These are phyloP conservation scores for Philereme transversata DNA, from an alignment of 2,888 invertebrate genomes.

Conservation along the genomic window DNA sequence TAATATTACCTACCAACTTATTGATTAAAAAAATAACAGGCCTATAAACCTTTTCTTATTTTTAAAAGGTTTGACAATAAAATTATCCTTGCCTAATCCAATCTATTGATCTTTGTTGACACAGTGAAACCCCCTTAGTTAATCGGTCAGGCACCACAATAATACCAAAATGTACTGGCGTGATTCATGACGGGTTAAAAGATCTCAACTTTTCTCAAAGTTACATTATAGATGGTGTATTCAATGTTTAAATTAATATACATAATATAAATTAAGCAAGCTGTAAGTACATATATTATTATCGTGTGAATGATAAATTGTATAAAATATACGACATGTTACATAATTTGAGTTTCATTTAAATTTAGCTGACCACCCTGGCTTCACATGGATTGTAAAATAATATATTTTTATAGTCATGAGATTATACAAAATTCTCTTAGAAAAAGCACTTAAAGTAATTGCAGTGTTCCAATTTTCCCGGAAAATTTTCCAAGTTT, in stretches of 20 bases:
- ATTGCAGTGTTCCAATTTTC: too few species aligned
- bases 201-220: slow-evolving; percentile 61
- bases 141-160: too few species aligned
- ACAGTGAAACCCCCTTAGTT: background rate
- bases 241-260: slow-evolving; percentile 60
- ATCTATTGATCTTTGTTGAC: background rate
- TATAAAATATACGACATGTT: slow-evolving; percentile 72
- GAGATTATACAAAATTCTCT: too few species aligned
- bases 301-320: slow-evolving; percentile 56
- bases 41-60: background rate
- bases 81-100: background rate
- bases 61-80: slow-evolving; percentile 6
- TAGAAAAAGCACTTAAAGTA: too few species aligned
- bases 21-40: background rate
- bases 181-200: slow-evolving; percentile 27
- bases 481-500: too few species aligned
- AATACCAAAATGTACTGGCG: too few species aligned
- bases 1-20: slow-evolving; percentile 2
- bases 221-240: slow-evolving; percentile 53
- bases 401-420: too few species aligned
- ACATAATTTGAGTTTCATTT: slow-evolving; percentile 47
- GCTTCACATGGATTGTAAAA: too few species aligned
- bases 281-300: slow-evolving; percentile 45
- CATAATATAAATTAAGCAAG: slow-evolving; percentile 46
- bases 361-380: background rate